These are phyloP conservation scores for Isichthys henryi DNA, from an alignment of 2,113 vertebrate genomes.

Conservation along the genomic window DNA sequence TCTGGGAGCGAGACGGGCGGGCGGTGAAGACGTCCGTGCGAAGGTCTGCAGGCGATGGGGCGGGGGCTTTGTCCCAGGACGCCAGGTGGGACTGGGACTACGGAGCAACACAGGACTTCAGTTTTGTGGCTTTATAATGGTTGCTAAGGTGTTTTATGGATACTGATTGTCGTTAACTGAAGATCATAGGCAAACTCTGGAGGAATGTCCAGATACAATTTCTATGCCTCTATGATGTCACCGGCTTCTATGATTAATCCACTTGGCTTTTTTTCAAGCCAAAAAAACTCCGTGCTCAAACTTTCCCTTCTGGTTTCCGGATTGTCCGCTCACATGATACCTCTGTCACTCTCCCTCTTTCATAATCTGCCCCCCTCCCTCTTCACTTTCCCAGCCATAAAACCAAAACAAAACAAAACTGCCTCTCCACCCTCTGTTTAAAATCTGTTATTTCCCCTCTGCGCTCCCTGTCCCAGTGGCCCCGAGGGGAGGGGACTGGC, in stretches of 20 bases:
- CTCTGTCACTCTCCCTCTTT: background rate
- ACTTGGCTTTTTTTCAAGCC: background rate
- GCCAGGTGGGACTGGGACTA: constrained; percentile 62
- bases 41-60: constrained; percentile 71
- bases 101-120: background rate
- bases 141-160: background rate
- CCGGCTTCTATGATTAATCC: background rate
- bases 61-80: constrained; percentile 63
- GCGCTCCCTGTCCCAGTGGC: background rate
- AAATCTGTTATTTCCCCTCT: background rate
- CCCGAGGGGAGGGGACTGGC: too few relatives aligned
- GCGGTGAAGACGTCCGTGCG: constrained; percentile 75
- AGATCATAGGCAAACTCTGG: background rate
- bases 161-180: background rate
- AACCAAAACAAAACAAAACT: background rate
- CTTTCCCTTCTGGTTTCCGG: background rate
- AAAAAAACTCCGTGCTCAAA: background rate
- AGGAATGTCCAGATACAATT: background rate
- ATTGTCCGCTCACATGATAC: background rate
- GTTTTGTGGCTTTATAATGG: background rate
- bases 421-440: background rate
- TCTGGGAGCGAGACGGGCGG: constrained; percentile 62
- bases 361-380: background rate
- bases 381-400: background rate
- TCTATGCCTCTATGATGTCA: constrained; percentile 1